Evolutionary conservation across 2,113 vertebrate species (phyloP).

Genomic region (Pungitius pungitius): DNA sequence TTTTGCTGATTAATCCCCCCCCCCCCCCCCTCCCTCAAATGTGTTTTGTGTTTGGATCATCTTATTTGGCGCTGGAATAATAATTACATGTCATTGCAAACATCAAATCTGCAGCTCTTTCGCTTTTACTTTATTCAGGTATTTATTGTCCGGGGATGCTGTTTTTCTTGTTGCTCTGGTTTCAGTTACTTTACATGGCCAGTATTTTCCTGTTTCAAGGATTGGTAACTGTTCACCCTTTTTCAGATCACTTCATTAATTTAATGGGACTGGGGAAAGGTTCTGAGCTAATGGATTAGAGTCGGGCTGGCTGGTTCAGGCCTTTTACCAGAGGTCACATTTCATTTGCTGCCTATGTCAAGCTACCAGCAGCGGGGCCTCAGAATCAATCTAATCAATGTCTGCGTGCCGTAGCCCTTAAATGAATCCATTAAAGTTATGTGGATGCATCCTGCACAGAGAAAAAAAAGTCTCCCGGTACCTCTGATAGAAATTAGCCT

Average conservation of each 20-base stretch:
- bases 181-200: constrained; percentile 62
- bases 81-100: constrained; percentile 54
- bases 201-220: constrained; percentile 77
- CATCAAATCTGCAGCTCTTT: constrained; percentile 45
- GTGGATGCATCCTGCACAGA: constrained; percentile 87
- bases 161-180: constrained; percentile 33
- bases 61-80: constrained; percentile 62
- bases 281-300: constrained; percentile 87
- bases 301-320: constrained; percentile 83
- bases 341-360: constrained; percentile 94
- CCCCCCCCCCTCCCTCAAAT: constrained; percentile 66
- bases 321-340: constrained; percentile 91
- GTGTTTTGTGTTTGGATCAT: constrained; percentile 60
- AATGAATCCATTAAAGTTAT: constrained; percentile 90
- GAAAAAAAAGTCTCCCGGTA: constrained; percentile 87
- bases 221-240: constrained; percentile 85
- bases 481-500: constrained; percentile 93
- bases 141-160: constrained; percentile 22
- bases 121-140: constrained; percentile 27
- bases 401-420: constrained; percentile 84
- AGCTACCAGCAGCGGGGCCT: constrained; percentile 80
- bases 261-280: constrained; percentile 90
- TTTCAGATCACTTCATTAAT: constrained; percentile 95
- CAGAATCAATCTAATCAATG: constrained; percentile 91
- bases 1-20: constrained; percentile 63